Base-by-base conservation (phyloP, 92 coral and sea anemone species). In the Zoanthus sansibaricus region DNA sequence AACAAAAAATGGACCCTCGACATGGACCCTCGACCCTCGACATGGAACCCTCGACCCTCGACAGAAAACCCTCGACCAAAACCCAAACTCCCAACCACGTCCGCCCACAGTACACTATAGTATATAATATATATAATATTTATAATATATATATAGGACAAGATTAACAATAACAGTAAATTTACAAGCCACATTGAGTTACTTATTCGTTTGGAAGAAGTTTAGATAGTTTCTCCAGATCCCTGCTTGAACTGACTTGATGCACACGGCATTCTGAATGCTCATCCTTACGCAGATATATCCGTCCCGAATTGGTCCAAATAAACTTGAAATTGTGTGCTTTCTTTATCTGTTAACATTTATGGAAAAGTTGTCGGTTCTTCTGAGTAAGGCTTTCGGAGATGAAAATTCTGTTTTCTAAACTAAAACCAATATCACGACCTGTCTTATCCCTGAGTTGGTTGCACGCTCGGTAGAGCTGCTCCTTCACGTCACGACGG, bases 221-320 rank as follows among this genome's bases (percentile, higher is more conserved):
- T 83, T 52, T 61, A 83, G 79, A 83, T 51, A 83, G 80, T 83
- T 83, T 83, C 80, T 83, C 87, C 80, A 83, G 84, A 75, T 75
- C 72, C 89, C 79, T 75, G 89, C 84, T 75, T 75, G 83, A 86
- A 68, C 46, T 86, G 84, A 86, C 72, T 76, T 86, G 89, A 75
- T 72, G 56, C 25, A 76, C 89, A 18, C 59, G 82, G 82, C 84
- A 76, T 62, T 54, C 82, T 64, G 76, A 42, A 52, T 37, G 46
- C 87, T 83, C 89, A 86, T 86, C 82, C 80, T 61, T 86, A 15
- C 89, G 79, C 45, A 86, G 10, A 86, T 86, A 71, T 21, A 71
- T 21, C 75, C 17, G 32, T 6, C 47, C 75, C 16, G 18, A 31
- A 31, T 71, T 71, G 6, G 75, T 71, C 75, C 75, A 71, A 4